Base-by-base conservation (phyloP, 1,140 invertebrate species). In the Bombus pascuorum region DNA sequence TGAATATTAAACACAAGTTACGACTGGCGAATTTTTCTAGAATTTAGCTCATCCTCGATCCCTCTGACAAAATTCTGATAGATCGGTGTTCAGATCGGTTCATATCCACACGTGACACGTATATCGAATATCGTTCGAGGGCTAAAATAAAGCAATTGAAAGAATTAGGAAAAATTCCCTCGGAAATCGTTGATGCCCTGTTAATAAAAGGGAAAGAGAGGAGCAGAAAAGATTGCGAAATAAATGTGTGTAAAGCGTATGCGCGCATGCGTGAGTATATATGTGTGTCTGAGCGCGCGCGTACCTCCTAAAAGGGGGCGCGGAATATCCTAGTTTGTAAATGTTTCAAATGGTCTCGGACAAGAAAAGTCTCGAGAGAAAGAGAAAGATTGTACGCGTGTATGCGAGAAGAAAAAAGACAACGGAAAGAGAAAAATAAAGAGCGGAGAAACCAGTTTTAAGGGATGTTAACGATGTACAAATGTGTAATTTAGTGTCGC, bases 401-500 rank as follows among this genome's bases (percentile, higher is more conserved):
- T 2, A 18, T 44, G 22, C 12, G 42, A 66, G 39, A 28, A 32
- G 42, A n/a, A 42, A 10, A 73, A 13, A 32, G 25, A 42, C 37
- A 73, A 44, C 13, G n/a, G 32, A 79, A 13, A 18, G n/a, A 77
- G 8, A 68, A 15, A 47, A 39, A 76, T 25, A 53, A 25, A 53
- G 44, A 32, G 42, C 25, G 34, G 72, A 74, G 44, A 79, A 75
- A 75, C 62, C 78, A 89, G 71, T 88, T 85, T 86, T 86, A 89
- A 87, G 81, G 73, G 68, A 91, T 89, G 85, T 91, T 91, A 90
- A 93, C 87, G 88, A 92, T 93, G 92, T 93, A 93, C 91, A 93
- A 93, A 93, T 91, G 87, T 93, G 92, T 93, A 93, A 92, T 93
- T 92, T 93, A 92, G 91, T 89, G 91, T 92, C 82, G 84, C 88